Percentiles rank a stretch among this genome's conserved stretches.
Evolutionary conservation across 1,140 invertebrate species (phyloP).

Genomic region (Leptinotarsa undecemlineata): DNA sequence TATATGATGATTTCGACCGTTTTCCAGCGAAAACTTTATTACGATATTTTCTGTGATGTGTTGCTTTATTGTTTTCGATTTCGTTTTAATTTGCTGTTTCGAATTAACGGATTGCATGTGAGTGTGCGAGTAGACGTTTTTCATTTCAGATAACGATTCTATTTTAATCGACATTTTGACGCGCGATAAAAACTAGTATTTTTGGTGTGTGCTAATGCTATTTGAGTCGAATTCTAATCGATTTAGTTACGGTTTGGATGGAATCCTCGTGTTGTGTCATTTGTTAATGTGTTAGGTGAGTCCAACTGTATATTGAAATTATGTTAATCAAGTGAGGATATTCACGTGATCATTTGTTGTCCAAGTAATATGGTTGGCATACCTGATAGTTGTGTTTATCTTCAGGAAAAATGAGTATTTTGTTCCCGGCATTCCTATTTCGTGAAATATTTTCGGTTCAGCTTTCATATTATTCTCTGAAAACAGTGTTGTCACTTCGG

Average conservation of each 20-base stretch:
- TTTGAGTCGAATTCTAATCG: too few relatives aligned
- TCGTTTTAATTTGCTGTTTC: neutral
- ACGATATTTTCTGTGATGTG: neutral
- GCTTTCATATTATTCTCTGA: too few relatives aligned
- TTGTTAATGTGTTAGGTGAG: neutral
- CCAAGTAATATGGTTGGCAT: too few relatives aligned
- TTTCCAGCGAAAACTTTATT: neutral
- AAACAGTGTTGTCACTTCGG: too few relatives aligned
- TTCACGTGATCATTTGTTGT: too few relatives aligned
- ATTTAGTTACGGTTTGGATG: too few relatives aligned
- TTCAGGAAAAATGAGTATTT: too few relatives aligned
- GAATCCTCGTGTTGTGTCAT: neutral
- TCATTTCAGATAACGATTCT: constrained; percentile 1
- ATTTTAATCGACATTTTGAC: neutral
- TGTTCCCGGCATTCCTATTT: too few relatives aligned
- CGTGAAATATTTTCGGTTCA: too few relatives aligned
- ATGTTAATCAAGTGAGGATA: too few relatives aligned
- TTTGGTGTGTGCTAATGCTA: neutral
- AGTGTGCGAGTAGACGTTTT: neutral
- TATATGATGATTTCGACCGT: neutral
- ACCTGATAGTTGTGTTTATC: too few relatives aligned
- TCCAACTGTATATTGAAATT: neutral
- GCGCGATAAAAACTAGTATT: neutral
- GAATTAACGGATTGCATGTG: neutral
- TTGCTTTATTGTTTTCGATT: too few relatives aligned